A percentile compares a stretch with the other conserved stretches of the same genome.
phyloP scores from a whole-genome alignment of 2,113 vertebrate genomes.

The Zosterops borbonicus region DNA sequence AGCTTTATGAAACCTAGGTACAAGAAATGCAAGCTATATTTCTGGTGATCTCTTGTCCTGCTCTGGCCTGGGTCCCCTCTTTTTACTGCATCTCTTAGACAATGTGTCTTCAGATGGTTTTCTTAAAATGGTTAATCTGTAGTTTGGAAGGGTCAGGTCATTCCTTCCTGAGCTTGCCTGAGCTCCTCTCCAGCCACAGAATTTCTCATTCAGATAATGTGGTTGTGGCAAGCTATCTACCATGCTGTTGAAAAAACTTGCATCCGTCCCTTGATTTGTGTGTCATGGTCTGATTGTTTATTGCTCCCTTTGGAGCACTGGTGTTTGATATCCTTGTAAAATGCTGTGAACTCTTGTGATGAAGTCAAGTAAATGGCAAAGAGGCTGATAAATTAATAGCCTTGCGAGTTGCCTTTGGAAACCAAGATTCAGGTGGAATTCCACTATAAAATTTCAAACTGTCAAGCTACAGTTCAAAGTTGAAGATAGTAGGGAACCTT shows the following conservation, averaged over 20 bases:
- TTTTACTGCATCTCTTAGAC: neutral
- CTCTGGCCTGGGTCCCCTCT: neutral
- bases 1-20: neutral
- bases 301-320: neutral
- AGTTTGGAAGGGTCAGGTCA: neutral
- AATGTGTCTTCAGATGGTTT: neutral
- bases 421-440: neutral
- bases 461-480: neutral
- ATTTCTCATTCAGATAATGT: neutral
- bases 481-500: neutral
- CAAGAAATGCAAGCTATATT: neutral
- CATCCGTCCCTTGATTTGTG: neutral
- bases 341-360: neutral
- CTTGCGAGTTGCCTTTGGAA: neutral
- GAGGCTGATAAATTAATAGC: neutral
- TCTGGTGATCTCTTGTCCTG: neutral
- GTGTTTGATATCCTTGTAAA: neutral
- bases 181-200: neutral
- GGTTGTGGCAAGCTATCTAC: neutral
- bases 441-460: neutral
- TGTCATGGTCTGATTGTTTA: neutral
- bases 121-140: neutral
- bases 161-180: neutral
- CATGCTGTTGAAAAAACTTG: neutral
- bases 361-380: neutral